phyloP scores from a whole-genome alignment of 2,113 vertebrate genomes.

The Hyla sarda region DNA sequence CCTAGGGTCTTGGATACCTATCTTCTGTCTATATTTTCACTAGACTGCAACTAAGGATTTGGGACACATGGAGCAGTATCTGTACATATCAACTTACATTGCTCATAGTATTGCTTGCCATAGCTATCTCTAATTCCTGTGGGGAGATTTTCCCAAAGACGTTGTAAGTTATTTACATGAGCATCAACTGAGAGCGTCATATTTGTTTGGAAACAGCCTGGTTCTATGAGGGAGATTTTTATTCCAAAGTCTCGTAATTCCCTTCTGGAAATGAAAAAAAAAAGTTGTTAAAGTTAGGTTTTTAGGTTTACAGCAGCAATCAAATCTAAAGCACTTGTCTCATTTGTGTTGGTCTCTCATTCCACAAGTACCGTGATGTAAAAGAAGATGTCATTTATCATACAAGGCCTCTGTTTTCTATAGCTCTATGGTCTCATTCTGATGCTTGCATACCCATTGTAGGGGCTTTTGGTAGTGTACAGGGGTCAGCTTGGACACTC shows the following conservation, averaged over 20 bases:
- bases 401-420: too few relatives aligned
- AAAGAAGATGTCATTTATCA: too few relatives aligned
- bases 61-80: background rate
- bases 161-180: background rate
- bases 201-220: slow-evolving; percentile 69
- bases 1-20: too few relatives aligned
- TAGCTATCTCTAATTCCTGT: slow-evolving; percentile 70
- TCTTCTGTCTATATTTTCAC: too few relatives aligned
- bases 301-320: too few relatives aligned
- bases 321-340: too few relatives aligned
- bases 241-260: slow-evolving; percentile 72
- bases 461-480: too few relatives aligned
- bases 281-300: background rate
- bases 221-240: slow-evolving; percentile 72
- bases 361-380: too few relatives aligned
- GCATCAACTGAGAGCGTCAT: background rate
- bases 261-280: slow-evolving; percentile 60
- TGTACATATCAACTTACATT: slow-evolving; percentile 66
- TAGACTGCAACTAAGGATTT: background rate
- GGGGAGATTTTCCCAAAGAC: slow-evolving; percentile 68
- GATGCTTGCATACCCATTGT: too few relatives aligned
- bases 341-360: too few relatives aligned
- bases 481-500: too few relatives aligned
- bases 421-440: too few relatives aligned
- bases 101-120: slow-evolving; percentile 67